Conservation (phyloP, 1,140 invertebrate genomes). For the Drosophila pectinifera region DNA sequence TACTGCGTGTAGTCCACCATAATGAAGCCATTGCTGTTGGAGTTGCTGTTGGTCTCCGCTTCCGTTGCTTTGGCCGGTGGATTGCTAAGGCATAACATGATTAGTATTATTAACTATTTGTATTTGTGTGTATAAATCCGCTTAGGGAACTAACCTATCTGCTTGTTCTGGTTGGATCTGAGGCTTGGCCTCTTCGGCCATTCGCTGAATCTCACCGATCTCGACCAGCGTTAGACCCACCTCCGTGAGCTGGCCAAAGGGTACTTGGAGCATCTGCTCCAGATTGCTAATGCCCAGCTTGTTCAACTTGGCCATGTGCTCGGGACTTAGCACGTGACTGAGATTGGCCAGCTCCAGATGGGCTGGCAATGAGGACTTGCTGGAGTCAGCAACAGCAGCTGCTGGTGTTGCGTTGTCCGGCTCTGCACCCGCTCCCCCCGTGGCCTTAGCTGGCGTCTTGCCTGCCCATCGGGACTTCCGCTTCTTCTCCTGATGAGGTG, state of each 20-base stretch:
- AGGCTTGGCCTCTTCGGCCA: conserved; percentile 80
- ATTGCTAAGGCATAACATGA: neutral
- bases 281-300: conserved; percentile 87
- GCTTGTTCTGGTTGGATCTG: neutral
- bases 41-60: conserved; percentile 62
- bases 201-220: conserved; percentile 87
- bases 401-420: neutral
- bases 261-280: conserved; percentile 87
- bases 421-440: too few species aligned
- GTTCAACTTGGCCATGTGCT: conserved; percentile 86
- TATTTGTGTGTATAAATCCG: neutral
- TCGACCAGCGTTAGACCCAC: conserved; percentile 87
- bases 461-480: conserved; percentile 88
- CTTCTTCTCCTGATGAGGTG: conserved; percentile 85
- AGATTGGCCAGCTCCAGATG: conserved; percentile 87
- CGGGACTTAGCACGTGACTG: conserved; percentile 86
- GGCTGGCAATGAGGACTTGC: conserved; percentile 38
- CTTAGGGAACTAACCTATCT: conserved; percentile 10
- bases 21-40: conserved; percentile 73
- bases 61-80: conserved; percentile 35
- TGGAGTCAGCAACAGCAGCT: neutral
- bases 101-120: too few species aligned
- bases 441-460: conserved; percentile 46
- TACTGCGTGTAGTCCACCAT: conserved; percentile 84
- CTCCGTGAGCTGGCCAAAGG: conserved; percentile 87